Percentiles rank a stretch among this genome's conserved stretches.
Evolutionary conservation across 2,888 invertebrate genomes (phyloP).

Genomic region (Hypselothyrea guttata): DNA sequence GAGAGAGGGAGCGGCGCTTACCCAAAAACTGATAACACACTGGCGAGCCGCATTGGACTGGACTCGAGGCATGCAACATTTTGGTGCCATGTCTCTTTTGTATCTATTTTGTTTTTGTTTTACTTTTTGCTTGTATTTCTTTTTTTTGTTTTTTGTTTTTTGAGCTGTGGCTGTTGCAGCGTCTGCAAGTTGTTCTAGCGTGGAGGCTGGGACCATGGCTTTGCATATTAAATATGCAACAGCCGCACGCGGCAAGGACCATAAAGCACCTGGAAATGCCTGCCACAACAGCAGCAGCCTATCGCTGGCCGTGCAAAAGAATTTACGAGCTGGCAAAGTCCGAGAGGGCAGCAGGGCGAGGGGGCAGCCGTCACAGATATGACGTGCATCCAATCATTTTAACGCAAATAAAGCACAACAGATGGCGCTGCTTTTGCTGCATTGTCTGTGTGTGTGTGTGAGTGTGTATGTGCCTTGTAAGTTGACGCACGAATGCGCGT

Average conservation of each 20-base stretch:
- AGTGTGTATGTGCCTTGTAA: constrained; percentile 56
- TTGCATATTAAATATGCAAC: constrained; percentile 76
- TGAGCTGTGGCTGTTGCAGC: constrained; percentile 22
- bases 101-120: constrained; percentile 10
- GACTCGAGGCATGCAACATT: constrained; percentile 27
- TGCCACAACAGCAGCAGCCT: constrained; percentile 55
- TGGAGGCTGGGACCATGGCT: constrained; percentile 59
- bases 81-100: constrained; percentile 3
- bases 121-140: constrained; percentile 2
- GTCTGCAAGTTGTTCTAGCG: constrained; percentile 48
- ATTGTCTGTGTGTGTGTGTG: too few species aligned
- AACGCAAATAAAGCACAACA: constrained; percentile 79
- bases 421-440: constrained; percentile 76
- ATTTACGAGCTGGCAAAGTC: constrained; percentile 56
- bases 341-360: constrained; percentile 15
- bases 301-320: constrained; percentile 59
- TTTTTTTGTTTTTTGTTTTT: constrained; percentile 9
- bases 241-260: constrained; percentile 67
- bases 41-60: constrained; percentile 39
- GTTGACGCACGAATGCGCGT: constrained; percentile 68
- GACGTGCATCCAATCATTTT: constrained; percentile 79
- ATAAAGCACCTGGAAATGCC: constrained; percentile 75
- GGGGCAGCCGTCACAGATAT: constrained; percentile 57
- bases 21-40: constrained; percentile 61
- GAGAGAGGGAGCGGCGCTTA: constrained; percentile 6